Evolutionary conservation across 2,797 vertebrate species (phyloP), one percentile per base, ranked within the genome.

Genomic region (Myoxocephalus aenaeus): DNA sequence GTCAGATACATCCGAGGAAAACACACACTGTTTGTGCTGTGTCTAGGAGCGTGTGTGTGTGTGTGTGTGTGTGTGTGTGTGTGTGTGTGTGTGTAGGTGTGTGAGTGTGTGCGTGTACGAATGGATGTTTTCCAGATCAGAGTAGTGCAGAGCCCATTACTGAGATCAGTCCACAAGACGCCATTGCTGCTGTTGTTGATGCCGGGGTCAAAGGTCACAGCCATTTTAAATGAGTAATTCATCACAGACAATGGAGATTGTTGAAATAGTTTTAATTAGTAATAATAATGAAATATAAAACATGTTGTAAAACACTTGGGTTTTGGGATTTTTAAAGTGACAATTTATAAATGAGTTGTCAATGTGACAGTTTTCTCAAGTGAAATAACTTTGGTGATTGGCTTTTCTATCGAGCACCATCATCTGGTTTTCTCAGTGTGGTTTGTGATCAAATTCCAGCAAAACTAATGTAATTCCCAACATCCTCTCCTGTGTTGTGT

Each of bases 1-100:
- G 75, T 92, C 90, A 89, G 66, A 87, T 67, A 70, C 85, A 86
- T 89, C 73, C 65, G 51, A 36, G 32, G 65, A 69, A 83, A 79
- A 88, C 79, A 66, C 79, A 65, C 58, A 27, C 44, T 76, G 75
- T 91, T 90, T 83, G 80, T 75, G 81, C 40, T 83, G 57, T 70
- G 32, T 58, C 58, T 70, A 3, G 38, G 12, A 42, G 69, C 81
- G 68, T 83, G 74, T 46, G 2, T 61, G 51, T 65, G 57, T 13
- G 59, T 25, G 54, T 75, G 56, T 20, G n/a, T 51, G 73, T 29
- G 20, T 57, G 11, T 44, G 18, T 29, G 50, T 56, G 32, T 63
- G 64, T 70, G 40, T 59, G 48, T 64, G 18, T 40, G 32, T 32
- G 32, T 22, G 0, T 34, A n/a, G 38, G 36, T 27, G 53, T 25